Conservation (phyloP, 2,888 invertebrate species). For the Drosophila emarginata region DNA sequence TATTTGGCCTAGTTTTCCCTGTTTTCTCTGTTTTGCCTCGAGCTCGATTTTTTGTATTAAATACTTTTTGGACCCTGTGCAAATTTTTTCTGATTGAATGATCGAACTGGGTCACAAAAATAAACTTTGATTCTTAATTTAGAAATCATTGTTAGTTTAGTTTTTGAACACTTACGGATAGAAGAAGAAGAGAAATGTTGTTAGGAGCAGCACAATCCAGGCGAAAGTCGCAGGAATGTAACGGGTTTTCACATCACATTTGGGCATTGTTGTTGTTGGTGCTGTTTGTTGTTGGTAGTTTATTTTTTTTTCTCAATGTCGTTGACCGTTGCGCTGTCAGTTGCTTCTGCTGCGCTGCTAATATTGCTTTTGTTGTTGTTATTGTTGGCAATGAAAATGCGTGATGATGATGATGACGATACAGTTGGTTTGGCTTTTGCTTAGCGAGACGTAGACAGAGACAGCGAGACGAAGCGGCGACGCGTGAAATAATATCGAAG, state of each 20-base stretch:
- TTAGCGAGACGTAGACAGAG: slow-evolving; percentile 22
- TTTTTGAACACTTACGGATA: slow-evolving; percentile 91
- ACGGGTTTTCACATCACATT: slow-evolving; percentile 98
- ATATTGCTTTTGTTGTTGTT: slow-evolving; percentile 31
- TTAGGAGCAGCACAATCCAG: slow-evolving; percentile 96
- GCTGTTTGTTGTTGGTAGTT: slow-evolving; percentile 20
- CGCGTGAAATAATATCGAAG: slow-evolving; percentile 56
- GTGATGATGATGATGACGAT: slow-evolving; percentile 42
- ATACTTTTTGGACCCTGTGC: too few relatives aligned
- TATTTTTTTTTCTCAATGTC: slow-evolving; percentile 10
- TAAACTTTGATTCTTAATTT: too few relatives aligned
- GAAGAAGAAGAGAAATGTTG: slow-evolving; percentile 97
- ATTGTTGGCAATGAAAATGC: slow-evolving; percentile 45
- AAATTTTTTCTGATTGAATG: too few relatives aligned
- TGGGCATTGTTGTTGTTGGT: slow-evolving; percentile 87
- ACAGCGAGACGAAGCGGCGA: slow-evolving; percentile 54
- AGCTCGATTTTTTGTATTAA: too few relatives aligned
- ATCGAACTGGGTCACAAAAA: too few relatives aligned
- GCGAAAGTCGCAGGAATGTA: slow-evolving; percentile 99
- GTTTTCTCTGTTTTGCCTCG: too few relatives aligned
- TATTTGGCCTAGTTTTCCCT: too few relatives aligned
- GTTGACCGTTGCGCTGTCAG: not conserved
- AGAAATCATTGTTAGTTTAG: too few relatives aligned
- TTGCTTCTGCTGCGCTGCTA: slow-evolving; percentile 25
- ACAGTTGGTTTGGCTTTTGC: slow-evolving; percentile 35